Evolutionary conservation across 2,797 vertebrate species (phyloP), one percentile per base, ranked within the genome.

Genomic region (Intellagama lesueurii): DNA sequence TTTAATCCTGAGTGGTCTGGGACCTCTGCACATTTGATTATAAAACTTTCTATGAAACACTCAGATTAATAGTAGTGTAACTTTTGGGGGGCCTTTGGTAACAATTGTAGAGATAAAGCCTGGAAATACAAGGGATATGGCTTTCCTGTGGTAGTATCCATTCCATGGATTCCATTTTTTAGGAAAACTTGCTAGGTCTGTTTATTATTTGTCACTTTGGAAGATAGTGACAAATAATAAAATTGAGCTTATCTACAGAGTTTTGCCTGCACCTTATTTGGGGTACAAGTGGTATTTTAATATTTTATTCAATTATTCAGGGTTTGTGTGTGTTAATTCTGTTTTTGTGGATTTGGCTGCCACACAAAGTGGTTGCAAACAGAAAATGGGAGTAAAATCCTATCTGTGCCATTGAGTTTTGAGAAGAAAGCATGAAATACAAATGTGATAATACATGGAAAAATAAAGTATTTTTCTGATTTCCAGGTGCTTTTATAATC

Each of bases 401-500:
- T 35, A 76, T 12, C 44, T 16, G 30, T 79, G 32, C 47, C 49
- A 14, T 17, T 40, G 28, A 44, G 32, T 32, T 30, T 11, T 28
- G 70, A 70, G 12, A 32, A 72, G 6, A 4, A 70, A 73, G 19
- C 40, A 35, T 68, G 64, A 49, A 26, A 44, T 44, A 14, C 12
- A 84, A 85, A 49, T 56, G 4, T 69, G 16, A 3, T 16, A 49
- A 32, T 19, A 68, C 22, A 16, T 19, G 60, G 24, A 32, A 82
- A 64, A 66, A 8, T 64, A 86, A 76, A 68, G 60, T 64, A 22
- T 64, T 64, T 82, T 81, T 92, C 28, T 81, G 92, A 72, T 89
- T 88, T 78, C 2, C 88, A 99, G 99, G 99, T 89, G 99, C 99
- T 24, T 99, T 99, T 93, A 99, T 99, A 88, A 93, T 99, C 95